Conservation (phyloP, 1,140 invertebrate species). For the Teleogryllus occipitalis region DNA sequence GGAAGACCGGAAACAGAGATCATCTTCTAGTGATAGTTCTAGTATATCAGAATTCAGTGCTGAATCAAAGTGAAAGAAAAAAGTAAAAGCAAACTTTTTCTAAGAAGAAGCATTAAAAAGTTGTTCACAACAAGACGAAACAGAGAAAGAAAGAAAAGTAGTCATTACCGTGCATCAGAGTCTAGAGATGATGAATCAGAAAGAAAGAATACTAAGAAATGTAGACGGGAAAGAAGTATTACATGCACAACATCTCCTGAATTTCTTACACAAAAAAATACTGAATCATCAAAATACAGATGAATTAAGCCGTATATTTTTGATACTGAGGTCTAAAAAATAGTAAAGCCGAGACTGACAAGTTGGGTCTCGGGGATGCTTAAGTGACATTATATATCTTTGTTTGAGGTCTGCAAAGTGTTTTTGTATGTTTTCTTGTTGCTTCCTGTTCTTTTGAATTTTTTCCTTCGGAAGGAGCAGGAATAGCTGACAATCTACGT, state of each 20-base stretch:
- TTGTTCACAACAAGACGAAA: slow-evolving; percentile 11
- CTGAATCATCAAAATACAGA: too few species aligned
- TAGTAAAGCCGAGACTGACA: too few species aligned
- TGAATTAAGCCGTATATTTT: too few species aligned
- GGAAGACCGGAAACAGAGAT: neutral
- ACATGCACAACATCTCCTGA: neutral
- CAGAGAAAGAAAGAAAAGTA: neutral
- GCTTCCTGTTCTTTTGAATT: too few species aligned
- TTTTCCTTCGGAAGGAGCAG: too few species aligned
- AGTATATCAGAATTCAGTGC: slow-evolving; percentile 6
- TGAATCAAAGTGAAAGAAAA: slow-evolving; percentile 6
- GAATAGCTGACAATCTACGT: too few species aligned
- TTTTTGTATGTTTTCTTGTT: too few species aligned
- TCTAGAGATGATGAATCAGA: neutral
- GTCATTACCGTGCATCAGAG: too few species aligned
- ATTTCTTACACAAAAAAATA: neutral
- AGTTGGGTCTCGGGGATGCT: too few species aligned
- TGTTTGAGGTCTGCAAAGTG: too few species aligned
- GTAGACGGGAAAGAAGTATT: neutral
- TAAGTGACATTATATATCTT: too few species aligned
- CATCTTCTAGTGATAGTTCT: slow-evolving; percentile 14
- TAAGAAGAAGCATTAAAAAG: slow-evolving; percentile 10
- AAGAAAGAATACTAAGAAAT: slow-evolving; percentile 7
- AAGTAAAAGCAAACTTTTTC: neutral
- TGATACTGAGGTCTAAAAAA: too few species aligned